Percentiles rank a stretch among this genome's conserved stretches.
Conservation (phyloP, 2,797 vertebrate species). For the Squalus acanthias region DNA sequence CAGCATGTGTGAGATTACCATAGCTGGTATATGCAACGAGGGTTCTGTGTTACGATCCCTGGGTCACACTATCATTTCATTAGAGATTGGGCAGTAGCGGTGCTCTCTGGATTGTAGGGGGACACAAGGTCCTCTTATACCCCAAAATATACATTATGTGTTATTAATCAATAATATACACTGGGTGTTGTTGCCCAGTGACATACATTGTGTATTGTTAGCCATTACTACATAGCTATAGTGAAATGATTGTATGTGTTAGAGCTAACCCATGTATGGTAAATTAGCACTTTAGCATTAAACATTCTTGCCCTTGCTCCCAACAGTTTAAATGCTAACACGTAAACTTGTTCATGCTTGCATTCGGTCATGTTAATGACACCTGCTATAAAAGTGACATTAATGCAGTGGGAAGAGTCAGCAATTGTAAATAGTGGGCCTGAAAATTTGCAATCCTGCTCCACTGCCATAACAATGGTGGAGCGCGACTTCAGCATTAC, state of each 20-base stretch:
- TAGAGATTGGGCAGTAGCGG: too few relatives aligned
- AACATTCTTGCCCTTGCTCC: too few relatives aligned
- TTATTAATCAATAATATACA: not conserved
- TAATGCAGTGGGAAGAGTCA: not conserved
- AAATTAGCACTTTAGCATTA: not conserved
- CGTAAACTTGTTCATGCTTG: not conserved
- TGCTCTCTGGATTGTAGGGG: too few relatives aligned
- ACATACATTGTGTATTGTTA: not conserved
- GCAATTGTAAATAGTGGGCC: not conserved
- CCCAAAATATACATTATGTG: too few relatives aligned
- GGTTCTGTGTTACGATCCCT: too few relatives aligned
- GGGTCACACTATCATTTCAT: too few relatives aligned
- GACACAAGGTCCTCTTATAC: too few relatives aligned
- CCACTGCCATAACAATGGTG: not conserved
- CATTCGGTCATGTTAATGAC: not conserved
- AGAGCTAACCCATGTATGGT: not conserved
- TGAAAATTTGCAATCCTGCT: not conserved
- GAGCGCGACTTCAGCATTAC: not conserved
- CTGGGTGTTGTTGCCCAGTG: not conserved
- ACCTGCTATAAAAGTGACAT: not conserved
- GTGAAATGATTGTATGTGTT: not conserved
- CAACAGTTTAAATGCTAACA: too few relatives aligned
- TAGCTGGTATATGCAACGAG: too few relatives aligned
- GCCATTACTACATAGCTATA: not conserved
- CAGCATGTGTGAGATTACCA: too few relatives aligned